Evolutionary conservation across 1,140 invertebrate species (phyloP).

Genomic region (Drosophila parabipectinata): DNA sequence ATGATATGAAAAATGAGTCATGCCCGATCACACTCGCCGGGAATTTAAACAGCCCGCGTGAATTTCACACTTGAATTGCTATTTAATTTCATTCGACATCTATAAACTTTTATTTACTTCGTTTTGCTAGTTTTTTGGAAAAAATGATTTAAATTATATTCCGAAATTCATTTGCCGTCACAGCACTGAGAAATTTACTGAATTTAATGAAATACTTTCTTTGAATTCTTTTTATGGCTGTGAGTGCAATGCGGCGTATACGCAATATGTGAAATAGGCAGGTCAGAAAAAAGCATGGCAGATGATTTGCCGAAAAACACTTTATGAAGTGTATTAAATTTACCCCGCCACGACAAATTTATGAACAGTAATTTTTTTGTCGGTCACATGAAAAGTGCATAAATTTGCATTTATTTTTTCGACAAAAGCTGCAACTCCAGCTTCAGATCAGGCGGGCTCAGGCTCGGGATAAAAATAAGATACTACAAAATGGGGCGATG

Average conservation of each 20-base stretch:
- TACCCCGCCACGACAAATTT: constrained; percentile 40
- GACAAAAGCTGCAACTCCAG: neutral
- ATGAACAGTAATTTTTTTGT: constrained; percentile 33
- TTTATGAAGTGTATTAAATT: constrained; percentile 76
- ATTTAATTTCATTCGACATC: constrained; percentile 38
- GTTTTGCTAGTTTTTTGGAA: constrained; percentile 10
- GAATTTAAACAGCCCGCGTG: constrained; percentile 21
- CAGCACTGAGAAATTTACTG: constrained; percentile 23
- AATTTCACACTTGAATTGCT: constrained; percentile 45
- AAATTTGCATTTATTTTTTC: constrained; percentile 72
- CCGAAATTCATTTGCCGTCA: constrained; percentile 27
- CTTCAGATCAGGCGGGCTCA: neutral
- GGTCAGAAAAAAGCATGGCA: constrained; percentile 17
- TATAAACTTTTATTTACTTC: constrained; percentile 30
- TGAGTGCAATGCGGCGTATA: constrained; percentile 66
- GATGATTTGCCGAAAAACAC: constrained; percentile 48
- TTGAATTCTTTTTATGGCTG: constrained; percentile 38
- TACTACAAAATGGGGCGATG: constrained; percentile 32
- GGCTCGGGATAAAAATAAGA: constrained; percentile 56
- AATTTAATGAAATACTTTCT: constrained; percentile 38
- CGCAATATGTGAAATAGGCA: constrained; percentile 68
- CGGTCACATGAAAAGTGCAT: constrained; percentile 69
- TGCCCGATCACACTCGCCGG: neutral
- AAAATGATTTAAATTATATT: constrained; percentile 70
- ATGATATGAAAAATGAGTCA: neutral